Base-by-base conservation (phyloP, 2,888 invertebrate species). In the Troides oblongomaculatus region DNA sequence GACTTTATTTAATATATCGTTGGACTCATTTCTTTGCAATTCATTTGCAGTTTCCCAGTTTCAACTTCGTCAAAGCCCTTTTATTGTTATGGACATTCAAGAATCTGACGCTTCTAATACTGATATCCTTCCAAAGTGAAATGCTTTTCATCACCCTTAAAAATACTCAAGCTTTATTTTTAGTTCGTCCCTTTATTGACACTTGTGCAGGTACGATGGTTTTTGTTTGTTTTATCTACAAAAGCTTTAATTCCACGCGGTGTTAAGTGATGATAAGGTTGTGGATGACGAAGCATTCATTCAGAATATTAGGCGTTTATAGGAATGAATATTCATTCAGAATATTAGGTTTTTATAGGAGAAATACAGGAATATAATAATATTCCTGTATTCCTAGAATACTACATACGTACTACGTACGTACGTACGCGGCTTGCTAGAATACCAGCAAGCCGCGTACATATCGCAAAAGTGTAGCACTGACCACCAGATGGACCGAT, bases 121-220 rank as follows among this genome's bases (percentile, higher is more conserved):
- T 58, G 18, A 65, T 65, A n/a, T n/a, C 58, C 21, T 57, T 18
- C n/a, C 58, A 65, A 17, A 46, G 43, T 39, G 65, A 65, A 59
- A 59, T 58, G 46, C n/a, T 65, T 4, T 59, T 46, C 2, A 59
- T 59, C 39, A 23, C 65, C n/a, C 43, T 65, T 10, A 65, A 65
- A 58, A 65, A 65, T 46, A 59, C 65, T 1, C 25, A 59, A 25
- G 58, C 59, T 39, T 23, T 59, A 14, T 65, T 65, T 36, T 17
- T 65, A 65, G 46, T 25, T 10, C 18, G 25, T 1, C 5, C 23
- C 14, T 18, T 25, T 8, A 18, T 17, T 59, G 58, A 59, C 12
- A 23, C 23, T 18, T 59, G 58, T 46, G 17, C 59, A 25, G 23
- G 65, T 65, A 25, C 46, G 65, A 57, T 6, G 2, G 2, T 23